Base-by-base conservation (phyloP, 2,113 vertebrate genomes). In the Cyprinus carpio region DNA sequence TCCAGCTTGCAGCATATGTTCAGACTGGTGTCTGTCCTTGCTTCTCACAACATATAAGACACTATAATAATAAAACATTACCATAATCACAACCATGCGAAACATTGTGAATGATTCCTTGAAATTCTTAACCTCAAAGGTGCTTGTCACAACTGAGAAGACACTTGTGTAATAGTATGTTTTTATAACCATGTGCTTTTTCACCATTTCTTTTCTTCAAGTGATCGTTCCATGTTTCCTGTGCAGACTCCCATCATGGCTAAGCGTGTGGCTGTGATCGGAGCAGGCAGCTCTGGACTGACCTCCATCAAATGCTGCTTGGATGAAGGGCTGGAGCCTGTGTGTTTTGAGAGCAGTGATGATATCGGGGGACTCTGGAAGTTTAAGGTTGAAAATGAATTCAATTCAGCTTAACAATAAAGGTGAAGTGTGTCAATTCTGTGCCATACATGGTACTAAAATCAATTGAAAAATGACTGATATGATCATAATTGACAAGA, bases 281-380 rank as follows among this genome's bases (percentile, higher is more conserved):
- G 97, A 51, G 97, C 94, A 0, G 97, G 97, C 0, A 90, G 85
- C 3, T 92, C 95, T 0, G 97, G 97, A 43, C 91, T 99, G 88
- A 90, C 80, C 25, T 94, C 95, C 62, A 86, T 96, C 84, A 98
- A 97, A 84, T 93, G 94, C 89, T 99, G 97, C 80, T 88, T 98
- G 90, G 97, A 97, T 0, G 97, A 98, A 78, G 95, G 93, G 9
- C 92, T 98, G 91, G 95, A 96, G 85, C 97, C 97, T 4, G 95
- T 93, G 85, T 99, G 97, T 93, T 99, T 96, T 0, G 97, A 99
- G 82, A 95, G 94, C 78, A 87, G 79, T 40, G 46, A 87, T 85
- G 87, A 95, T 92, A 95, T 97, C 10, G 97, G 97, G 0, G 97
- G 97, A 15, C 83, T 99, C 6, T 99, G 97, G 97, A 94, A 92